Conservation (phyloP, 2,888 invertebrate genomes). For the Philhelius pedissequus region DNA sequence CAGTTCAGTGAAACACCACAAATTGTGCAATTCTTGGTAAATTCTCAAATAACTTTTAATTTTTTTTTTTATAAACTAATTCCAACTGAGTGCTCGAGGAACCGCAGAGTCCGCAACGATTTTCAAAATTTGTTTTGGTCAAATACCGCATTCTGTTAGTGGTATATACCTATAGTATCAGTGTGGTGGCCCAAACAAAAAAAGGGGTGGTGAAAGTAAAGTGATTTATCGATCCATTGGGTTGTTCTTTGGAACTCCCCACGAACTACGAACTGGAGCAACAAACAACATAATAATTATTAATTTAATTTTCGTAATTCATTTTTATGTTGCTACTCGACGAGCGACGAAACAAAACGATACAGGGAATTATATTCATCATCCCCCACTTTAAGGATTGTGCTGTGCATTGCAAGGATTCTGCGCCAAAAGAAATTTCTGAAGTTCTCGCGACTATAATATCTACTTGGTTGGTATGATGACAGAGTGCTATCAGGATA, state of each 20-base stretch:
- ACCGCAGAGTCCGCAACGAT: conserved; percentile 34
- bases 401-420: conserved; percentile 42
- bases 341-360: conserved; percentile 17
- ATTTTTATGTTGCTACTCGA: conserved; percentile 27
- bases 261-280: conserved; percentile 4
- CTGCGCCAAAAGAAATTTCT: conserved; percentile 52
- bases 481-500: conserved; percentile 12
- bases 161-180: neutral
- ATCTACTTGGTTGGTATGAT: no score
- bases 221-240: conserved; percentile 56
- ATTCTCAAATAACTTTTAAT: conserved; percentile 15
- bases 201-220: conserved; percentile 39
- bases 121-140: conserved; percentile 52
- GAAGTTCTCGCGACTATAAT: conserved; percentile 31
- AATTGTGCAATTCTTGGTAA: conserved; percentile 61
- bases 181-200: neutral
- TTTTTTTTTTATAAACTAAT: conserved; percentile 9
- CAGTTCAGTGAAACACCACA: conserved; percentile 17
- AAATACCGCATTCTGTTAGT: conserved; percentile 44
- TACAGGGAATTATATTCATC: conserved; percentile 20
- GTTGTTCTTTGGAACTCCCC: neutral
- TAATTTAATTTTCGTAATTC: conserved; percentile 44
- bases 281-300: conserved; percentile 47
- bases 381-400: conserved; percentile 6
- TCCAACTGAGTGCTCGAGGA: conserved; percentile 15